phyloP scores from a whole-genome alignment of 2,888 invertebrate species.

The Synanthedon vespiformis region DNA sequence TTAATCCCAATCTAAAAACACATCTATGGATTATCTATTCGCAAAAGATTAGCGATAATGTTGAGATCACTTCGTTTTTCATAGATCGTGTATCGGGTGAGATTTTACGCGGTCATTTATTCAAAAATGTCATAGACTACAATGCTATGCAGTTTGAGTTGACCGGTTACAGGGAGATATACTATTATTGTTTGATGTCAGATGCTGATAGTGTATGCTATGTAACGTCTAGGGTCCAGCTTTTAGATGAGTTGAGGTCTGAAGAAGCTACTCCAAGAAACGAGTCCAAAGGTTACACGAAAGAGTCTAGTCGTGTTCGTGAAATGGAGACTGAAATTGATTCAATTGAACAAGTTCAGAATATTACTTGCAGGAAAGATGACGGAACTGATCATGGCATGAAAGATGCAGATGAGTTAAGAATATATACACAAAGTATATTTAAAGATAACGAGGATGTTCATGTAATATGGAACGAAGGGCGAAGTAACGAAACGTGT shows the following conservation, averaged over 20 bases:
- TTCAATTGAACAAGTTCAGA: slow-evolving; percentile 4
- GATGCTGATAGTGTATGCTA: slow-evolving; percentile 45
- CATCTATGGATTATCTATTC: slow-evolving; percentile 46
- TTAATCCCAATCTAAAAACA: slow-evolving; percentile 48
- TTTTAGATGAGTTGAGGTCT: slow-evolving; percentile 40
- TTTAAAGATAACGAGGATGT: slow-evolving; percentile 39
- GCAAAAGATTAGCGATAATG: slow-evolving; percentile 31
- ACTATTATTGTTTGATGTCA: slow-evolving; percentile 42
- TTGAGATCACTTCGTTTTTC: slow-evolving; percentile 43
- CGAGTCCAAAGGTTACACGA: slow-evolving; percentile 8
- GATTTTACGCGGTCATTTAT: slow-evolving; percentile 44
- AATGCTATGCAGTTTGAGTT: slow-evolving; percentile 53
- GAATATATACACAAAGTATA: too few species aligned
- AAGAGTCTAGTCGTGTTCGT: neutral
- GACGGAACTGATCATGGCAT: slow-evolving; percentile 20
- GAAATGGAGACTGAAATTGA: neutral
- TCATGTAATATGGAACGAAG: slow-evolving; percentile 36
- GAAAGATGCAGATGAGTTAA: slow-evolving; percentile 4
- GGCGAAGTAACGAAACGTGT: slow-evolving; percentile 14
- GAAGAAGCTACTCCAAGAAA: slow-evolving; percentile 28
- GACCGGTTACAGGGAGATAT: slow-evolving; percentile 51
- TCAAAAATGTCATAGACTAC: slow-evolving; percentile 56
- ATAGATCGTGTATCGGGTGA: slow-evolving; percentile 52
- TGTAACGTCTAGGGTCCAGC: slow-evolving; percentile 45
- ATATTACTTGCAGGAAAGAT: slow-evolving; percentile 2